Conservation (phyloP, 1,140 invertebrate genomes). For the Parapsyche elsis region DNA sequence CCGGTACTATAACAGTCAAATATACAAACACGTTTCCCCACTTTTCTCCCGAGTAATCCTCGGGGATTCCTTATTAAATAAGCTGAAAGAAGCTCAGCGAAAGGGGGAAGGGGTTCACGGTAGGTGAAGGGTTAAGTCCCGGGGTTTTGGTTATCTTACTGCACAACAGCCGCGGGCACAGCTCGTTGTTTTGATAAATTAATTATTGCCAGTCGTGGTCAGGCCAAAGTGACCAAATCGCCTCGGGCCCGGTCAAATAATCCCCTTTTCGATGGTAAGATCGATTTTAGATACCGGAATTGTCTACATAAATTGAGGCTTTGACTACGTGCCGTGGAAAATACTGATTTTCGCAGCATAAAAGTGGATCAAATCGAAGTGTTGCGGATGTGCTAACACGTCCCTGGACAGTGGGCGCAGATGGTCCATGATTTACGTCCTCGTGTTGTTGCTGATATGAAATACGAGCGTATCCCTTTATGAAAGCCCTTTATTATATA, state of each 20-base stretch:
- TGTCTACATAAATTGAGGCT: constrained; percentile 2
- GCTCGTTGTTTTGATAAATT: constrained; percentile 48
- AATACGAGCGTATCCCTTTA: constrained; percentile 49
- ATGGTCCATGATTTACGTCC: constrained; percentile 50
- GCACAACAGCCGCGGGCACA: background rate
- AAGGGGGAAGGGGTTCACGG: background rate
- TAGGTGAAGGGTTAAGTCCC: constrained; percentile 9
- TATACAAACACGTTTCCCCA: constrained; percentile 21
- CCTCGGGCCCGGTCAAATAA: background rate
- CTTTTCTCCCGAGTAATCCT: constrained; percentile 33
- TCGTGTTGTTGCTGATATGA: constrained; percentile 44
- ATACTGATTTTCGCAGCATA: background rate
- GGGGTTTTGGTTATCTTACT: constrained; percentile 40
- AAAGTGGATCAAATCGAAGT: background rate
- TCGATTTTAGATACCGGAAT: constrained; percentile 14
- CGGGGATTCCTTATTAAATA: constrained; percentile 36
- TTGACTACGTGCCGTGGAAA: background rate
- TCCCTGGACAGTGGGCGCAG: constrained; percentile 38
- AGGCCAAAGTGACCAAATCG: constrained; percentile 34
- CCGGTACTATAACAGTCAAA: background rate
- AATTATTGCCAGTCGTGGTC: constrained; percentile 30
- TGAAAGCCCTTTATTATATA: constrained; percentile 48
- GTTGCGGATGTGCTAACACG: constrained; percentile 32
- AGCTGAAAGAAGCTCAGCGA: constrained; percentile 15
- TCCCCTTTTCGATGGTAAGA: background rate